Conservation (phyloP, 2,888 invertebrate species). For the Drosophila leonis region DNA sequence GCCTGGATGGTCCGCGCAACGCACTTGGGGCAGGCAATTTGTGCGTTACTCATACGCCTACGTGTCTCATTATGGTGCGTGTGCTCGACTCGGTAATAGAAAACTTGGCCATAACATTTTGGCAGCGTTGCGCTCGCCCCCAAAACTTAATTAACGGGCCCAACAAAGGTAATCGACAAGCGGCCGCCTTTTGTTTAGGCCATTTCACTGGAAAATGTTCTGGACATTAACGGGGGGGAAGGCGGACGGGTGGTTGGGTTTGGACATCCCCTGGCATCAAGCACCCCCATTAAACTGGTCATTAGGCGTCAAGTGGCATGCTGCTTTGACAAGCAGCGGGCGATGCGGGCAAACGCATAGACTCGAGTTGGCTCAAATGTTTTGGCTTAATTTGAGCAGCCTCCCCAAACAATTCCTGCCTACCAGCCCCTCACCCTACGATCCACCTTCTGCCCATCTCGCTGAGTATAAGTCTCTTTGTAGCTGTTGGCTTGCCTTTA, state of each 20-base stretch:
- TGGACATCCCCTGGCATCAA: slow-evolving; percentile 12
- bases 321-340: slow-evolving; percentile 51
- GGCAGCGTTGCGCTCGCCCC: slow-evolving; percentile 18
- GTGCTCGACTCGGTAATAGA: slow-evolving; percentile 67
- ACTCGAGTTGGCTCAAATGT: slow-evolving; percentile 59
- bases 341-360: slow-evolving; percentile 39
- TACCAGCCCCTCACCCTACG: too few species aligned
- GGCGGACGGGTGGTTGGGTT: too few species aligned
- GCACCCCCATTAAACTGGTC: slow-evolving; percentile 70
- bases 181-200: slow-evolving; percentile 58
- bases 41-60: slow-evolving; percentile 76
- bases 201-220: slow-evolving; percentile 71
- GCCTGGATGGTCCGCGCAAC: slow-evolving; percentile 42
- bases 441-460: not conserved
- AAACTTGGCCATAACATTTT: slow-evolving; percentile 76
- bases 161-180: slow-evolving; percentile 67
- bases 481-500: slow-evolving; percentile 56
- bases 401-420: slow-evolving; percentile 5
- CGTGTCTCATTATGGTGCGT: slow-evolving; percentile 72
- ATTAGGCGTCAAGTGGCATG: slow-evolving; percentile 78
- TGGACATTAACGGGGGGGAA: slow-evolving; percentile 57
- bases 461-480: slow-evolving; percentile 4
- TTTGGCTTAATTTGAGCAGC: slow-evolving; percentile 72
- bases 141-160: slow-evolving; percentile 75
- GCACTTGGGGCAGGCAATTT: slow-evolving; percentile 52